Conservation (phyloP, 2,113 vertebrate genomes). For the Notarius quadriscutis region DNA sequence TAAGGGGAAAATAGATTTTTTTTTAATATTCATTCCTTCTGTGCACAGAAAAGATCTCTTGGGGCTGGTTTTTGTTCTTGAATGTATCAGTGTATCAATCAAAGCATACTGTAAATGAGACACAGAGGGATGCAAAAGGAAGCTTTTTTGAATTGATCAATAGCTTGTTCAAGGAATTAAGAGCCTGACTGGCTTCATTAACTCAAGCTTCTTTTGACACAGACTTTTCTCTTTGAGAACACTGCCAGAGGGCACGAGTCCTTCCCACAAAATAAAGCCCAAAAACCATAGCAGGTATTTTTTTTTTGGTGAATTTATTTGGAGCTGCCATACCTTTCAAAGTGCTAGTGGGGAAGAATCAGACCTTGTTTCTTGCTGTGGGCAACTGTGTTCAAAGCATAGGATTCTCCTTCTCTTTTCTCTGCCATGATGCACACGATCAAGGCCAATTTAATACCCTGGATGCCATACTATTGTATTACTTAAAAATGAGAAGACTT, state of each 20-base stretch:
- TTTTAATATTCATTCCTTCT: conserved; percentile 33
- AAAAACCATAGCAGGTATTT: conserved; percentile 52
- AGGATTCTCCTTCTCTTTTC: conserved; percentile 41
- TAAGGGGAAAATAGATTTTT: conserved; percentile 46
- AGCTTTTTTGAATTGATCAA: conserved; percentile 73
- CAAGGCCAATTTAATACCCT: conserved; percentile 51
- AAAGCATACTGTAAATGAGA: conserved; percentile 74
- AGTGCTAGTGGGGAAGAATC: conserved; percentile 43
- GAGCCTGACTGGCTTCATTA: conserved; percentile 70
- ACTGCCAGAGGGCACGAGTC: conserved; percentile 59
- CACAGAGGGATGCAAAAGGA: conserved; percentile 67
- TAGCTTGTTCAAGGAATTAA: conserved; percentile 73
- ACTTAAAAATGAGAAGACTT: conserved; percentile 59
- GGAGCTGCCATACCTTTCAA: conserved; percentile 50
- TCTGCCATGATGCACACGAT: conserved; percentile 40
- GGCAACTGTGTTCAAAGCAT: conserved; percentile 56
- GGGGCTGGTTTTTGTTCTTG: conserved; percentile 64
- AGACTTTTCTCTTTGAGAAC: conserved; percentile 52
- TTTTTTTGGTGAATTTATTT: conserved; percentile 51
- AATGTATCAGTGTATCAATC: conserved; percentile 71
- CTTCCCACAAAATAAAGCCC: conserved; percentile 24
- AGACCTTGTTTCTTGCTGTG: conserved; percentile 55
- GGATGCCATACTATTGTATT: conserved; percentile 53
- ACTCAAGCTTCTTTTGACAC: conserved; percentile 62
- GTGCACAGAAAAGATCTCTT: background rate